phyloP scores from a whole-genome alignment of 2,797 vertebrate species.

The Periparus ater region DNA sequence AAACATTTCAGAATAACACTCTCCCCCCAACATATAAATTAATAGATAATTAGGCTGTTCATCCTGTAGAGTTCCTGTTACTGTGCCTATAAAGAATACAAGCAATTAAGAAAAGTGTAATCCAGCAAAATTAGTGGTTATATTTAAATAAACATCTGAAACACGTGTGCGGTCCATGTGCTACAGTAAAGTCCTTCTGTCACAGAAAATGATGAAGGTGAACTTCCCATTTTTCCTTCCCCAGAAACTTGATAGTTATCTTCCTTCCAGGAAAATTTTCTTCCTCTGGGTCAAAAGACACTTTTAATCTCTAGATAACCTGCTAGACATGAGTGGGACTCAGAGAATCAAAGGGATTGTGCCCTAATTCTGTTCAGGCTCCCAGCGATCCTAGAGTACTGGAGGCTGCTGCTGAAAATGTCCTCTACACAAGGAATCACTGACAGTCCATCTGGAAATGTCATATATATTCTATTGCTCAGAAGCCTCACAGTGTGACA shows the following conservation, averaged over 20 bases:
- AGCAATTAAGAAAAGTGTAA: not conserved
- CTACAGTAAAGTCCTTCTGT: not conserved
- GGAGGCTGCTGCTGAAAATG: not conserved
- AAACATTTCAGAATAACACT: not conserved
- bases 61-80: not conserved
- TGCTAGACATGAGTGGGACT: not conserved
- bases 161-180: not conserved
- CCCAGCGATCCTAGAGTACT: not conserved
- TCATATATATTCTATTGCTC: not conserved
- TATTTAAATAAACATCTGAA: not conserved
- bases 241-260: not conserved
- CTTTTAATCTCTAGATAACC: not conserved
- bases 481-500: not conserved
- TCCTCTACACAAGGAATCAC: not conserved
- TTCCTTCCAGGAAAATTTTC: not conserved
- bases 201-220: not conserved
- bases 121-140: not conserved
- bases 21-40: not conserved
- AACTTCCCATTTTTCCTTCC: not conserved
- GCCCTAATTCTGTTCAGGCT: not conserved
- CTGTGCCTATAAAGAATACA: not conserved
- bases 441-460: not conserved
- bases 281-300: not conserved
- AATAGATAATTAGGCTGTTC: not conserved
- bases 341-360: not conserved